These are phyloP conservation scores for Cotesia congregata DNA, from an alignment of 2,888 invertebrate genomes.

Conservation along the genomic window DNA sequence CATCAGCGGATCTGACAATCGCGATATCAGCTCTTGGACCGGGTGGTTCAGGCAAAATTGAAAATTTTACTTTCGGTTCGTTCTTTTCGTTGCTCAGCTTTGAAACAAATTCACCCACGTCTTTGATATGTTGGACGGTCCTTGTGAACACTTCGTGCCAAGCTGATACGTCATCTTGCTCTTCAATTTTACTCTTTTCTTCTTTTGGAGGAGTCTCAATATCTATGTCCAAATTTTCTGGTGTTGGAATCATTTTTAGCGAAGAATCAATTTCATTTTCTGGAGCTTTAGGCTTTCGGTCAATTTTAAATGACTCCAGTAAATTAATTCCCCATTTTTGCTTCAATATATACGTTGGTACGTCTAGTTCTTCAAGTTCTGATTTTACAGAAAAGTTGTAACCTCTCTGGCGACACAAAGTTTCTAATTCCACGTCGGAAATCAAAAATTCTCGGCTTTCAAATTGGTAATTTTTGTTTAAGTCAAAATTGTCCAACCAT, in stretches of 20 bases:
- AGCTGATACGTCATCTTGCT: slow-evolving; percentile 50
- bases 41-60: slow-evolving; percentile 59
- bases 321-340: slow-evolving; percentile 51
- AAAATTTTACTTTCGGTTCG: slow-evolving; percentile 41
- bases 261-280: neutral
- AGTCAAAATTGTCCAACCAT: neutral
- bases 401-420: neutral
- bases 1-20: slow-evolving; percentile 42
- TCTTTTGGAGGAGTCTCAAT: neutral
- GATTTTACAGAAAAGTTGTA: slow-evolving; percentile 11
- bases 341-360: slow-evolving; percentile 44
- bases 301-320: slow-evolving; percentile 13
- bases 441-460: neutral
- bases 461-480: neutral
- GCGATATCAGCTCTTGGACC: slow-evolving; percentile 52
- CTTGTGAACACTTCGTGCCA: slow-evolving; percentile 54
- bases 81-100: neutral
- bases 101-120: slow-evolving; percentile 16
- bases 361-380: slow-evolving; percentile 23
- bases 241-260: neutral
- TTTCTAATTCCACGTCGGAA: neutral
- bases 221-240: neutral
- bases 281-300: neutral
- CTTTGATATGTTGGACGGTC: slow-evolving; percentile 45
- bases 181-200: neutral